phyloP scores from a whole-genome alignment of 2,888 invertebrate species.

The Coleophora deauratella region DNA sequence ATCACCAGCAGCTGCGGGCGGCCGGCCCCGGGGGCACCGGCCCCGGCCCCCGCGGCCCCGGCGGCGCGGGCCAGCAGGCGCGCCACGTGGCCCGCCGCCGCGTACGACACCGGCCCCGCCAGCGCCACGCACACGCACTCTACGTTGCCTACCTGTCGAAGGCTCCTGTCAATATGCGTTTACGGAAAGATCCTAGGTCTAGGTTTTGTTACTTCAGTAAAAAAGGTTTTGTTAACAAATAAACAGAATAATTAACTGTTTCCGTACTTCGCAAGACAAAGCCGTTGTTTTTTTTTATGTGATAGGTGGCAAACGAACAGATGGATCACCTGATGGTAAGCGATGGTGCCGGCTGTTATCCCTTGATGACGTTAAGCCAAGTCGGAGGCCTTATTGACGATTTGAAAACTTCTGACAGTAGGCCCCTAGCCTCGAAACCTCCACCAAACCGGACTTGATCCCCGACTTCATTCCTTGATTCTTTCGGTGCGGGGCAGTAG shows the following conservation, averaged over 20 bases:
- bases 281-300: too few species aligned
- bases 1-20: slow-evolving; percentile 28
- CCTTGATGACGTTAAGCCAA: neutral
- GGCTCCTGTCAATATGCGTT: neutral
- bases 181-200: neutral
- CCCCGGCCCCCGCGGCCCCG: slow-evolving; percentile 17
- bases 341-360: too few species aligned
- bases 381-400: too few species aligned
- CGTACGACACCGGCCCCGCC: slow-evolving; percentile 36
- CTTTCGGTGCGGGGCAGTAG: too few species aligned
- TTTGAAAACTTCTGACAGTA: too few species aligned
- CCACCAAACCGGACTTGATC: too few species aligned
- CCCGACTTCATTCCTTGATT: too few species aligned
- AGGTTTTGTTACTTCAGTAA: neutral
- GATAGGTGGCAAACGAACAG: too few species aligned
- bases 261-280: too few species aligned
- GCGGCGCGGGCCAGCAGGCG: too few species aligned
- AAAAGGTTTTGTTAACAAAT: neutral
- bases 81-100: slow-evolving; percentile 35
- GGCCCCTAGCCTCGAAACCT: too few species aligned
- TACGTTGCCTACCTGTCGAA: slow-evolving; percentile 43
- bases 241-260: neutral
- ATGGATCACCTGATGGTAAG: too few species aligned
- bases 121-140: slow-evolving; percentile 36
- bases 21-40: slow-evolving; percentile 12